Conservation (phyloP, 2,888 invertebrate genomes). For the Drosophila limbata region DNA sequence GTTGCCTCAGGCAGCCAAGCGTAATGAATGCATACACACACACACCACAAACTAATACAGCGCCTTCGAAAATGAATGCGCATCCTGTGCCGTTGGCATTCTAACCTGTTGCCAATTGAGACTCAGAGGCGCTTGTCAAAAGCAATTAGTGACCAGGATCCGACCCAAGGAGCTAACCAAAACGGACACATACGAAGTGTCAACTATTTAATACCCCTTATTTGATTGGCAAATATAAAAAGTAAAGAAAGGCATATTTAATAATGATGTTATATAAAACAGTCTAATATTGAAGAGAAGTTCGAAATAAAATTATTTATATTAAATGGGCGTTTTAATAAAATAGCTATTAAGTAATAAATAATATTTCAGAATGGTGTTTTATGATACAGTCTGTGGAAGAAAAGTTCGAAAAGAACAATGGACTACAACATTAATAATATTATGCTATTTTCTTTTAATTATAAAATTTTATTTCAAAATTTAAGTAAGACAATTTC, state of each 20-base stretch:
- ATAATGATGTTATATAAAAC: background rate
- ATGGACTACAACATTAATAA: too few relatives aligned
- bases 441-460: too few relatives aligned
- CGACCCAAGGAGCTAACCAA: slow-evolving; percentile 31
- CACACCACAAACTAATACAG: slow-evolving; percentile 31
- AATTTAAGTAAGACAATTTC: background rate
- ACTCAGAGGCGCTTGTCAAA: slow-evolving; percentile 51
- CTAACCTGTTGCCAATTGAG: slow-evolving; percentile 69
- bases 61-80: slow-evolving; percentile 50
- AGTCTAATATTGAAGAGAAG: too few relatives aligned
- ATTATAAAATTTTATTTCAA: too few relatives aligned
- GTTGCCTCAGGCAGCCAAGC: slow-evolving; percentile 39
- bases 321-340: too few relatives aligned
- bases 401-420: too few relatives aligned
- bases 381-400: too few relatives aligned
- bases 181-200: background rate
- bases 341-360: too few relatives aligned
- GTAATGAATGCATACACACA: slow-evolving; percentile 62
- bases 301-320: too few relatives aligned
- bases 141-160: slow-evolving; percentile 62
- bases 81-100: slow-evolving; percentile 20
- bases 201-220: slow-evolving; percentile 28
- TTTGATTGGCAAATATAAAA: background rate
- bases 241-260: background rate
- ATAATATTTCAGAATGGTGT: too few relatives aligned